Base-by-base conservation (phyloP, 2,113 vertebrate genomes). In the Nothoprocta perdicaria region DNA sequence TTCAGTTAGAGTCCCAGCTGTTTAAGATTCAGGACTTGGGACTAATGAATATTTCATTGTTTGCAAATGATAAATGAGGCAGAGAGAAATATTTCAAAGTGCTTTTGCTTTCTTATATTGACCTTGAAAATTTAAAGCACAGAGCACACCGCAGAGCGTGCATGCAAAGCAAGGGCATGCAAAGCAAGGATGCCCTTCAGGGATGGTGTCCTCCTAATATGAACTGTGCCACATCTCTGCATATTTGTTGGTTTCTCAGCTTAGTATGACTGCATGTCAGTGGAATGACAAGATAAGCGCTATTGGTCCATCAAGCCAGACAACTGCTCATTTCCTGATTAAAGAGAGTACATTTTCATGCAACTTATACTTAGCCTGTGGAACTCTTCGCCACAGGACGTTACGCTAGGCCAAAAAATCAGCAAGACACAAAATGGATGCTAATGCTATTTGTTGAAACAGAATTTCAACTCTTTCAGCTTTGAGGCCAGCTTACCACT, bases 361-460 rank as follows among this genome's bases (percentile, higher is more conserved):
- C 66, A 96, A 60, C 60, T 94, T 84, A 79, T 55, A 92, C 94
- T 96, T 94, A 93, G 80, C 29, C 62, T 86, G 45, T 84, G 86
- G 84, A 90, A 89, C 55, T 63, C 1, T 0, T 69, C 89, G 84
- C 90, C 84, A 80, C 90, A 89, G 93, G 86, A 95, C 86, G 60
- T 93, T 93, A 77, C 48, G 92, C 43, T 0, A 10, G 14, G 90
- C 86, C 92, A 93, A 90, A 84, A 90, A 93, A 92, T 84, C 80
- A 55, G 63, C 41, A 82, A 94, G 48, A 89, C 58, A 41, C 26
- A 86, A 78, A 76, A 27, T 23, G 62, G 86, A 92, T 84, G 16
- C 55, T 90, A 81, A 84, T 93, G 90, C 71, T 83, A 22, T 91
- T 90, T 88, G 72, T 86, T 89, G 5, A 88, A 94, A 76, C 67